Percentiles rank a stretch among this genome's conserved stretches.
Conservation (phyloP, 2,888 invertebrate species). For the Epistrophe grossulariae region DNA sequence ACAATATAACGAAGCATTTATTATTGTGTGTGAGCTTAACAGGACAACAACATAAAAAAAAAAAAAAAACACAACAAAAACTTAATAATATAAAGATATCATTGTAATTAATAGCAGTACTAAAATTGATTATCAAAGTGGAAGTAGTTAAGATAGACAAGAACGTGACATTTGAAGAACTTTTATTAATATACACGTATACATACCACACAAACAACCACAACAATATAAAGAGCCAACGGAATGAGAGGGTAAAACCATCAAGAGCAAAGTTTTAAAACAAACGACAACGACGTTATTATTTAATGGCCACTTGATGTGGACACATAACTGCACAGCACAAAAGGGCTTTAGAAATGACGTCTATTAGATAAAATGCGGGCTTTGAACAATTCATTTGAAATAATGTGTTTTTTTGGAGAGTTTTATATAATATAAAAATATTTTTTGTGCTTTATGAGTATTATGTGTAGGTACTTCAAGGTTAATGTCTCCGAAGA, state of each 20-base stretch:
- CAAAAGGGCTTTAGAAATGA: constrained; percentile 20
- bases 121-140: constrained; percentile 55
- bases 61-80: too few species aligned
- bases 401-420: not conserved
- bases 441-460: not conserved
- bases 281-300: constrained; percentile 9
- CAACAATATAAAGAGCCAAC: not conserved
- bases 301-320: constrained; percentile 39
- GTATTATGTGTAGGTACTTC: not conserved
- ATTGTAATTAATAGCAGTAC: constrained; percentile 26
- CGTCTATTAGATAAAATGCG: constrained; percentile 27
- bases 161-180: constrained; percentile 33
- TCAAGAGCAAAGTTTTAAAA: constrained; percentile 15
- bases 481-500: not conserved
- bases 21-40: not conserved
- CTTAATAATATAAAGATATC: constrained; percentile 4
- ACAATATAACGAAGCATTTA: not conserved
- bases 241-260: not conserved
- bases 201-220: not conserved
- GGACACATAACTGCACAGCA: constrained; percentile 19
- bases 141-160: constrained; percentile 26
- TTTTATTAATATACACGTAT: too few species aligned
- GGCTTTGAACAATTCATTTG: not conserved
- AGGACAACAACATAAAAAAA: not conserved
- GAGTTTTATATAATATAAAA: too few species aligned